Base-by-base conservation (phyloP, 2,888 invertebrate genomes). In the Pyrgus malvae region DNA sequence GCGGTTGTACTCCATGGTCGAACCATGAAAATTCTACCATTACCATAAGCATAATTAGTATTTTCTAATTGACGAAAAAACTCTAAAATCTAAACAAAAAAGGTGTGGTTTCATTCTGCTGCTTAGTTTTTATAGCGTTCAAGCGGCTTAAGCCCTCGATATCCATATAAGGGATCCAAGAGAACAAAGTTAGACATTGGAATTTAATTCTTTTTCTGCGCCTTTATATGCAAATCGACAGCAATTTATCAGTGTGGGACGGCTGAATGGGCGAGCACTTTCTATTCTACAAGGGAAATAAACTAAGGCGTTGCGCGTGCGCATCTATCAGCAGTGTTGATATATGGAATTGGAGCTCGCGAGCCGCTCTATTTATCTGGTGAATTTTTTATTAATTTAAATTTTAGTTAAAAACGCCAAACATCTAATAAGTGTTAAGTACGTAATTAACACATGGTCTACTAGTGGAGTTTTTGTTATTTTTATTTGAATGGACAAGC, bases 181-280 rank as follows among this genome's bases (percentile, higher is more conserved):
- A 72, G 70, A 69, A 74, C 73, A 74, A 79, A 74, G 72, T 78
- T 75, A 75, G 73, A 64, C 68, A 68, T 63, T 66, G 64, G 63
- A 62, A 64, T 72, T 74, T 55, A 55, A 74, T 76, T 74, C 69
- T 73, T 79, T 78, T 74, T 65, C 64, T 59, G 57, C 59, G 69
- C 79, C 78, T 84, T 82, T 83, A 83, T 80, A 85, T 85, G 84
- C 80, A 82, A 83, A 86, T 84, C 66, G 69, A 59, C 69, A 64
- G 69, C 79, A 87, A 86, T 87, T 87, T 87, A 87, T 86, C 86
- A 86, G 75, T 62, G 65, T 59, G 61, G 58, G 86, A 86, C 87
- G 70, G 80, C 76, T 87, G 79, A 87, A 87, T 87, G 76, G 82
- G 70, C 67, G 63, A 60, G 61, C 65, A 75, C 69, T 76, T 76